These are phyloP conservation scores for Ornithorhynchus anatinus DNA, from an alignment of 2,113 vertebrate genomes.

Conservation along the genomic window DNA sequence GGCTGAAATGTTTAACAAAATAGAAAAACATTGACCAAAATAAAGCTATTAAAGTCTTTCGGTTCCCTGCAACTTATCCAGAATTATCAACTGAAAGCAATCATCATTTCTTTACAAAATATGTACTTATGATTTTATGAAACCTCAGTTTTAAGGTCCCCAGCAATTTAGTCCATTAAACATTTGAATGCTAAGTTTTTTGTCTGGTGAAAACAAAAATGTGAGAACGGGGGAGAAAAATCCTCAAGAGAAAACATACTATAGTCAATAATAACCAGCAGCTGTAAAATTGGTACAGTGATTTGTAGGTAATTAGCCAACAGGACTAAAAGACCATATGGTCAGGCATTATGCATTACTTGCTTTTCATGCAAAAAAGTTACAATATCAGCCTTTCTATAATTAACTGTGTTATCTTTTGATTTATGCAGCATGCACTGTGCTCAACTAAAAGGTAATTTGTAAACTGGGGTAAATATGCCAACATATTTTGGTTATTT, in stretches of 20 bases:
- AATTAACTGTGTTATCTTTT: constrained; percentile 48
- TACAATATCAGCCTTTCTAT: constrained; percentile 20
- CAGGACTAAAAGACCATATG: constrained; percentile 43
- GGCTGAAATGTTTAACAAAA: constrained; percentile 21
- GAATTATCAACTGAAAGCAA: background rate
- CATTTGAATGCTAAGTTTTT: background rate
- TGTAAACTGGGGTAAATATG: constrained; percentile 37
- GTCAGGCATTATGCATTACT: constrained; percentile 21
- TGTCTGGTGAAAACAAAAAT: constrained; percentile 39
- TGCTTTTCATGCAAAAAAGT: constrained; percentile 23
- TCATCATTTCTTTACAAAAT: background rate
- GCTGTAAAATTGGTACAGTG: constrained; percentile 43
- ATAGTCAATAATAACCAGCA: constrained; percentile 49
- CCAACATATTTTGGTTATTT: constrained; percentile 24
- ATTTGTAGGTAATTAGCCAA: constrained; percentile 63
- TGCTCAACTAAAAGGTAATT: constrained; percentile 13
- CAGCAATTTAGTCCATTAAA: constrained; percentile 15
- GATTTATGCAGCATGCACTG: constrained; percentile 39
- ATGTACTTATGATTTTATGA: background rate
- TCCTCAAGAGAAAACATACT: constrained; percentile 44
- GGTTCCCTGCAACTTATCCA: constrained; percentile 12
- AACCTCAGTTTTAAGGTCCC: background rate
- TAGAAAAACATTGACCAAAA: constrained; percentile 39
- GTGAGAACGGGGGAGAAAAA: constrained; percentile 3
- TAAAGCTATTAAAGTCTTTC: constrained; percentile 27